Percentiles rank a stretch among this genome's conserved stretches.
These are phyloP conservation scores for Lepus timidus DNA, from an alignment of 2,113 vertebrate genomes.

Conservation along the genomic window DNA sequence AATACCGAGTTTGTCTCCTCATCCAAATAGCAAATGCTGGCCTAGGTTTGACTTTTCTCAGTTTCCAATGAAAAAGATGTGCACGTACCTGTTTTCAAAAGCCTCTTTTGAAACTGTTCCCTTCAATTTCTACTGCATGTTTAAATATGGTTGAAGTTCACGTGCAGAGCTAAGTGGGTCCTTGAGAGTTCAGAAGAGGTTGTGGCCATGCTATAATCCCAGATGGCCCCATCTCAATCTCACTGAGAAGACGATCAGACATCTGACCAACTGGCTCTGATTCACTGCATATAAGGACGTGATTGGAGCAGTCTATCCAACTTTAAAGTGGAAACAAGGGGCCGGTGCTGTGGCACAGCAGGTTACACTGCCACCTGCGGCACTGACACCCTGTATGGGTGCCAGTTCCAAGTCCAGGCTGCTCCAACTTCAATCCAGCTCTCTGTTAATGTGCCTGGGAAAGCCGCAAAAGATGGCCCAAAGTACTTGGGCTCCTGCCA, in stretches of 20 bases:
- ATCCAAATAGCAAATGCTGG: constrained; percentile 24
- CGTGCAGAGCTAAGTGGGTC: neutral
- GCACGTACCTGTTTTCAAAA: neutral
- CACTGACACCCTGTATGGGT: too few relatives aligned
- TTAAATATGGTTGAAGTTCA: constrained; percentile 16
- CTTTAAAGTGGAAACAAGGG: constrained; percentile 10
- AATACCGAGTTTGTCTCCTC: neutral
- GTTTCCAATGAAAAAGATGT: neutral
- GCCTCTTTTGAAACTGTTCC: neutral
- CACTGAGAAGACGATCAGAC: neutral
- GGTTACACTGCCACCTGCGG: too few relatives aligned
- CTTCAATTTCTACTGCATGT: constrained; percentile 41
- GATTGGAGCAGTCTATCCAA: constrained; percentile 22
- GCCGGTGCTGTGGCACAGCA: too few relatives aligned
- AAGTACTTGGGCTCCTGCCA: too few relatives aligned
- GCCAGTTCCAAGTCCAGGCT: too few relatives aligned
- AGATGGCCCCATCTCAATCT: neutral
- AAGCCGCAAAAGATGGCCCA: too few relatives aligned
- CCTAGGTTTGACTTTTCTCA: neutral
- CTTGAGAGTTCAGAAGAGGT: neutral
- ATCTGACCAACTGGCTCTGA: neutral
- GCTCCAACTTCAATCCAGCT: too few relatives aligned
- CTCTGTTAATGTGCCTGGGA: too few relatives aligned
- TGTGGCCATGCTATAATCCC: neutral
- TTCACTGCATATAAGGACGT: neutral